phyloP scores from a whole-genome alignment of 2,113 vertebrate genomes.

The Sarotherodon lohbergeri region DNA sequence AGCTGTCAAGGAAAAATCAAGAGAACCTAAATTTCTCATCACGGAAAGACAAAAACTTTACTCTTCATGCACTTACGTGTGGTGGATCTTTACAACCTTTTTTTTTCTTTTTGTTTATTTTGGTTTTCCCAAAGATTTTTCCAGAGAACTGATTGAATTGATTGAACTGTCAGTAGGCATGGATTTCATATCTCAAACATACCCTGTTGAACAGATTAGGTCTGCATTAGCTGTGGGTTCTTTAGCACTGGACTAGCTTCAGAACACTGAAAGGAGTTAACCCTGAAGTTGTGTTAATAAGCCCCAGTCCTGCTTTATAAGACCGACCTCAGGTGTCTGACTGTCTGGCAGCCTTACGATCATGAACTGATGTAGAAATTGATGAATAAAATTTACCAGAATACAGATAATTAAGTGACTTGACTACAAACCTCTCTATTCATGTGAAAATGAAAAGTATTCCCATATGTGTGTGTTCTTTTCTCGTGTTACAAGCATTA shows the following conservation, averaged over 20 bases:
- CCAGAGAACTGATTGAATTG: not conserved
- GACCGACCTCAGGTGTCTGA: not conserved
- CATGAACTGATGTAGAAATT: not conserved
- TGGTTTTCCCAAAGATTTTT: not conserved
- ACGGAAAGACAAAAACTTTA: rapidly evolving
- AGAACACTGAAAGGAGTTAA: not conserved
- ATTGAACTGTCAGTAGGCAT: not conserved
- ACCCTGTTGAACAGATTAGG: not conserved
- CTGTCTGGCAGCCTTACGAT: not conserved
- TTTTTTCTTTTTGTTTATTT: not conserved
- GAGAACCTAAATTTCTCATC: not conserved
- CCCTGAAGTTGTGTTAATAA: not conserved
- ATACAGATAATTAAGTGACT: not conserved
- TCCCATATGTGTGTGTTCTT: not conserved
- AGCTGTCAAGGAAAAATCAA: not conserved
- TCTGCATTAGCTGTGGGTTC: rapidly evolving
- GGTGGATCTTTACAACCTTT: not conserved
- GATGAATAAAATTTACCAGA: not conserved
- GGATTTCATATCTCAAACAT: not conserved
- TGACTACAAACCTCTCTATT: not conserved
- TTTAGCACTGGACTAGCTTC: rapidly evolving
- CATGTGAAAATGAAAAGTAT: not conserved
- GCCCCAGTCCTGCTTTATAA: not conserved
- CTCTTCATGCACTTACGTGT: not conserved
- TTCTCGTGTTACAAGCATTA: not conserved